Base-by-base conservation (phyloP, 2,797 vertebrate genomes). In the Pelochelys cantorii region DNA sequence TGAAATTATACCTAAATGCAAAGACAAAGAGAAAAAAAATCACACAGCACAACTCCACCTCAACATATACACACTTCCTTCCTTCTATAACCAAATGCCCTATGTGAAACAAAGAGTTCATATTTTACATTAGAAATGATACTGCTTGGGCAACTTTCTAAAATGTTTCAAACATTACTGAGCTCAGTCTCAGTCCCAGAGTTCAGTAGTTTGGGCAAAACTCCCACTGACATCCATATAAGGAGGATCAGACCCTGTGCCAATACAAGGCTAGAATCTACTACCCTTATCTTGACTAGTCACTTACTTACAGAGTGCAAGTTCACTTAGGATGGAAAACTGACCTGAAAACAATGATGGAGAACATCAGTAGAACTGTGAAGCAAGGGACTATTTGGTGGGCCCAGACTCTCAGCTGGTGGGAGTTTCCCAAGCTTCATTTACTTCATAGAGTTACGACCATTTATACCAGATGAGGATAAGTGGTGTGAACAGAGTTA, bases 381-480 rank as follows among this genome's bases (percentile, higher is more conserved):
- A 65, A 85, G 17, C 12, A 91, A 52, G 37, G 17, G 4, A 37
- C 90, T 92, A 91, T 37, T 65, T 37, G 60, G 6, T 23, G n/a
- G 77, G 42, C 20, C 59, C 5, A 77, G 10, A 57, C 92, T 81
- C n/a, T 86, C 0, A 0, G n/a, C 57, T 54, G 81, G 27, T 22
- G 3, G 53, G 71, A 91, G 90, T 86, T 34, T 1, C 48, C 85
- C 87, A 81, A 4, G 75, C 74, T 84, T 7, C 53, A 60, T 57
- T 1, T 6, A 90, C 84, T 91, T 81, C 54, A 62, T 91, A 91
- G 11, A 48, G 23, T 12, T 89, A 53, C 22, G 23, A 78, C 56
- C 85, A 48, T 79, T 89, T 78, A 85, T 27, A 68, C 78, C 79
- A 92, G 81, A 22, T 56, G 81, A 89, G n/a, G 13, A 9, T 8